These are phyloP conservation scores for Barypeithes pellucidus DNA, from an alignment of 2,888 invertebrate genomes.

Conservation along the genomic window DNA sequence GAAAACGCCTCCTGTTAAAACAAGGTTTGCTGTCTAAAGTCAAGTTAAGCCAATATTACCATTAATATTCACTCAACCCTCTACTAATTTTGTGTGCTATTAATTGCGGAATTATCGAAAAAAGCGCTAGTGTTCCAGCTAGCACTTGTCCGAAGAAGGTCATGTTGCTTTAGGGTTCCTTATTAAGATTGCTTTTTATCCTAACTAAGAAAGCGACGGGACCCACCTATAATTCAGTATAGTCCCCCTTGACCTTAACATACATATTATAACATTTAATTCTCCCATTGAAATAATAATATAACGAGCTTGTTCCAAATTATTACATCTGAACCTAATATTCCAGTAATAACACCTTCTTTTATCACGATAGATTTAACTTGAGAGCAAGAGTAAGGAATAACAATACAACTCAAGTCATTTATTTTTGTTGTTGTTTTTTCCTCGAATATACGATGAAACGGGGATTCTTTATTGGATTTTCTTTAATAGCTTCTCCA, in stretches of 20 bases:
- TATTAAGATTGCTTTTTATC: conserved; percentile 5
- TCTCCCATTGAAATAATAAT: neutral
- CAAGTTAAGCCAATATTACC: neutral
- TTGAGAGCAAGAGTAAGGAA: neutral
- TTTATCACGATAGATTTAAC: neutral
- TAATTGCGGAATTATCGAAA: neutral
- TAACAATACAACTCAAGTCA: neutral
- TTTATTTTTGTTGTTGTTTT: conserved; percentile 8
- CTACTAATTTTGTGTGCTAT: neutral
- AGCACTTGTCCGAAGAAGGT: neutral
- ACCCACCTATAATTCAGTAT: neutral
- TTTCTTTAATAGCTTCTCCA: conserved; percentile 20
- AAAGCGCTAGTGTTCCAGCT: too few species aligned
- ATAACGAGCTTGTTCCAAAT: neutral
- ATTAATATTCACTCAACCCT: neutral
- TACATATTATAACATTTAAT: neutral
- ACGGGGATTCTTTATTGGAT: conserved; percentile 24
- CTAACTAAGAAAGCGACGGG: neutral
- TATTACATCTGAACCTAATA: neutral
- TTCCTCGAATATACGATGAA: neutral
- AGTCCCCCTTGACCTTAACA: neutral
- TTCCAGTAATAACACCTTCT: neutral
- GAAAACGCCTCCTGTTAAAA: too few species aligned
- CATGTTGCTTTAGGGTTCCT: neutral
- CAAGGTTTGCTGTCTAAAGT: too few species aligned